Conservation (phyloP, 2,797 vertebrate genomes). For the Echiichthys vipera region DNA sequence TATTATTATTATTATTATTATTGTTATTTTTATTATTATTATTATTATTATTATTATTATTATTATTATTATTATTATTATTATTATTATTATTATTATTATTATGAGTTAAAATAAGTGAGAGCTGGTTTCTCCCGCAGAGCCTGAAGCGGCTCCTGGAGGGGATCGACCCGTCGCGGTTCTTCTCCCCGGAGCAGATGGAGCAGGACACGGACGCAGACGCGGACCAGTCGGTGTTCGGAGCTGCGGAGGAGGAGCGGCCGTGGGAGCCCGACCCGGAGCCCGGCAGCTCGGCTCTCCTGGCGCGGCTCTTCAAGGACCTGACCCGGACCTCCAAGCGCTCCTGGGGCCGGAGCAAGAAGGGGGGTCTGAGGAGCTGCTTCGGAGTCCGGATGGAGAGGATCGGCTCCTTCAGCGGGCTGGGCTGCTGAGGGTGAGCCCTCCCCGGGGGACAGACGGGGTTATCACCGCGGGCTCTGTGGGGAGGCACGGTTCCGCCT, state of each 20-base stretch:
- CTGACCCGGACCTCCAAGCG: conserved; percentile 81
- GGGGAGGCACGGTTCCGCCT: too few species aligned
- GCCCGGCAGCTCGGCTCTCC: conserved; percentile 47
- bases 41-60: too few species aligned
- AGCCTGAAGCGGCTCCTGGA: conserved; percentile 78
- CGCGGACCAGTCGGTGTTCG: conserved; percentile 55
- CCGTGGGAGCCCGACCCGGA: conserved; percentile 63
- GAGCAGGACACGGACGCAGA: conserved; percentile 44
- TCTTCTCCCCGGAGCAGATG: conserved; percentile 53
- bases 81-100: too few species aligned
- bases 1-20: too few species aligned
- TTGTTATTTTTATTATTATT: too few species aligned
- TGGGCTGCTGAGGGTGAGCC: conserved; percentile 84
- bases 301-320: conserved; percentile 78
- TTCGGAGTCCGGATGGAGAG: conserved; percentile 85
- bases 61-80: too few species aligned
- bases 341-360: conserved; percentile 83
- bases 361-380: conserved; percentile 84
- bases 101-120: too few species aligned
- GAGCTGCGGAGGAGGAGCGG: conserved; percentile 27
- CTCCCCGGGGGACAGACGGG: too few species aligned
- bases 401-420: conserved; percentile 87
- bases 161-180: conserved; percentile 55
- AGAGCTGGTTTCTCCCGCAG: conserved; percentile 59
- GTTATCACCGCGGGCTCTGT: too few species aligned